Evolutionary conservation across 64 coral and sea anemone genomes (phyloP), one percentile per base, ranked within the genome.

Genomic region (Dendrophyllia cribrosa): DNA sequence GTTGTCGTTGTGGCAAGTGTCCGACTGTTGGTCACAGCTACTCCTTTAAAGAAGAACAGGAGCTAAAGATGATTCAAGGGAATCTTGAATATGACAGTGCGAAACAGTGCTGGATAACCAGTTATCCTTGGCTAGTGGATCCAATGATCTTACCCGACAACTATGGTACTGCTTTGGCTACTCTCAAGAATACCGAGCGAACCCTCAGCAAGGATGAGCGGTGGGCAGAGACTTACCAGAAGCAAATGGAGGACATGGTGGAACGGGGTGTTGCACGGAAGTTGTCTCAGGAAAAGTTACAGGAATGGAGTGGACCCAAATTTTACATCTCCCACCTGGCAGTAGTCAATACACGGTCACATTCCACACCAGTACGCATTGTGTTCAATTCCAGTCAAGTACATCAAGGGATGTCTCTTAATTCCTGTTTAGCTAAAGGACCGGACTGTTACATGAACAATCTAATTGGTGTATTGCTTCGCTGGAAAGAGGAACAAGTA

Each of bases 351-450:
- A 51, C 90, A 19, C 64, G 58, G 26, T 92, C 90, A 10, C 79
- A 85, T 43, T 92, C 90, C 16, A 92, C 90, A 50, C 79, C 90
- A 15, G 90, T 93, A 0, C 72, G 85, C 26, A 93, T 88, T 17
- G 92, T 93, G 44, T 81, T 93, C 43, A 93, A 93, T 62, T 93
- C 92, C 22, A 89, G 87, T 85, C 87, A 94, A 76, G 87, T 85
- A n/a, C 85, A 70, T 7, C 78, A 85, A 55, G 92, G 92, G 68
- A 89, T 43, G 6, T 89, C 92, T 44, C 77, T 89, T 9, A 94
- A 89, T 75, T 62, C 68, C 12, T 89, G 87, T 59, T 67, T 94
- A 64, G 92, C 92, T 20, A 94, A 89, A 17, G 92, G 87, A 84
- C 92, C 92, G 22, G 86, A 89, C 66, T 72, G 70, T 20, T 94